Evolutionary conservation across 2,888 invertebrate species (phyloP).

Genomic region (Xanthia togata): DNA sequence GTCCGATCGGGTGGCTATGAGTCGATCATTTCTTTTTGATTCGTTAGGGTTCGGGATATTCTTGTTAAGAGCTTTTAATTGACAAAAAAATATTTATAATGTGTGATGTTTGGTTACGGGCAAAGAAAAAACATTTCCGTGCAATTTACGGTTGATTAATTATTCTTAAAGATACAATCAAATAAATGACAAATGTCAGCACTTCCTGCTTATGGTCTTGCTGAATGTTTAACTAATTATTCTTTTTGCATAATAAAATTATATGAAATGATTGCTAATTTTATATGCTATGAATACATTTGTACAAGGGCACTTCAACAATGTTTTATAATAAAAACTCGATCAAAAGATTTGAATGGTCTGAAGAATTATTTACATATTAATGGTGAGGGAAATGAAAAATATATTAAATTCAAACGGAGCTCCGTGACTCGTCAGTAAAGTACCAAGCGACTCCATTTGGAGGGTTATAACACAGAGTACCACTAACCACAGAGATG

Average conservation of each 20-base stretch:
- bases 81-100: conserved; percentile 64
- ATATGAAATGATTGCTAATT: conserved; percentile 42
- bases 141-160: conserved; percentile 53
- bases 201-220: conserved; percentile 43
- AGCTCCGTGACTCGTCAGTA: conserved; percentile 90
- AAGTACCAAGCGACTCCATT: conserved; percentile 89
- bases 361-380: conserved; percentile 87
- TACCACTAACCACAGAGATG: conserved; percentile 70
- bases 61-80: conserved; percentile 75
- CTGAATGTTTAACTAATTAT: conserved; percentile 23
- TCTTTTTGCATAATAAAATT: conserved; percentile 21
- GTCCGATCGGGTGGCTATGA: conserved; percentile 84
- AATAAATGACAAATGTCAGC: conserved; percentile 48
- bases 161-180: conserved; percentile 48
- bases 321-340: conserved; percentile 62
- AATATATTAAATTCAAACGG: conserved; percentile 90
- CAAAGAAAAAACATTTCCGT: conserved; percentile 36
- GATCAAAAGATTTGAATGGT: conserved; percentile 74
- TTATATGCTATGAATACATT: conserved; percentile 48
- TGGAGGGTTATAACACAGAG: conserved; percentile 85
- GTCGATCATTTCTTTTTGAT: conserved; percentile 81
- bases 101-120: conserved; percentile 51
- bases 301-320: conserved; percentile 51
- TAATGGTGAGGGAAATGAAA: conserved; percentile 89
- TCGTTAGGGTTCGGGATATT: conserved; percentile 73